Evolutionary conservation across 2,888 invertebrate genomes (phyloP).

Genomic region (Ariolimax columbianus): DNA sequence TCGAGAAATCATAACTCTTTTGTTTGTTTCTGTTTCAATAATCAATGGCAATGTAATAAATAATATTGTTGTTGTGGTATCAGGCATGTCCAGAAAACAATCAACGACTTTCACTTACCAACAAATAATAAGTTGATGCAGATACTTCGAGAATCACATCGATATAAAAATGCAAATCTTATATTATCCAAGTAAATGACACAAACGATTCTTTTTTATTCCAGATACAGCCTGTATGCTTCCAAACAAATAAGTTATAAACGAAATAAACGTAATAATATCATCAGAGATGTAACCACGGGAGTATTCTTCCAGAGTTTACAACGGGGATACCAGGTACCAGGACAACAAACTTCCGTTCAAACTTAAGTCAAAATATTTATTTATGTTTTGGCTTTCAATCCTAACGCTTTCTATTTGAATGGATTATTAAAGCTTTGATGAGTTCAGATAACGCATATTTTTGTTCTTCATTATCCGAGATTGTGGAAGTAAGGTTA

Average conservation of each 20-base stretch:
- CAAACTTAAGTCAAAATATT: background rate
- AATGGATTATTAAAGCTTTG: too few species aligned
- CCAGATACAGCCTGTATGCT: background rate
- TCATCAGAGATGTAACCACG: background rate
- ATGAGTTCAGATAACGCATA: too few species aligned
- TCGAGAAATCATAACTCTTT: too few species aligned
- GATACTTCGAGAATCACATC: background rate
- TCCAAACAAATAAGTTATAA: background rate
- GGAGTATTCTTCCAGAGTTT: background rate
- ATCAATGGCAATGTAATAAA: too few species aligned
- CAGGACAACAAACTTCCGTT: background rate
- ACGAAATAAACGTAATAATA: background rate
- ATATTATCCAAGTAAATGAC: background rate
- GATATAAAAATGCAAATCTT: background rate
- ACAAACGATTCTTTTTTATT: background rate
- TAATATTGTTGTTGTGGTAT: too few species aligned
- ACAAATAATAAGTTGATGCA: background rate
- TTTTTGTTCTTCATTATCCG: too few species aligned
- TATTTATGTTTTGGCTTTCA: background rate
- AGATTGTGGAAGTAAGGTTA: too few species aligned
- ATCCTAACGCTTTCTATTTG: too few species aligned
- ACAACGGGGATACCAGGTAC: conserved; percentile 16
- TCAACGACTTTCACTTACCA: too few species aligned
- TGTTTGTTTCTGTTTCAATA: too few species aligned
- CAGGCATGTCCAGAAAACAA: too few species aligned